A percentile compares a stretch with the other conserved stretches of the same genome.
Conservation (phyloP, 2,888 invertebrate species). For the Eledona agricola region DNA sequence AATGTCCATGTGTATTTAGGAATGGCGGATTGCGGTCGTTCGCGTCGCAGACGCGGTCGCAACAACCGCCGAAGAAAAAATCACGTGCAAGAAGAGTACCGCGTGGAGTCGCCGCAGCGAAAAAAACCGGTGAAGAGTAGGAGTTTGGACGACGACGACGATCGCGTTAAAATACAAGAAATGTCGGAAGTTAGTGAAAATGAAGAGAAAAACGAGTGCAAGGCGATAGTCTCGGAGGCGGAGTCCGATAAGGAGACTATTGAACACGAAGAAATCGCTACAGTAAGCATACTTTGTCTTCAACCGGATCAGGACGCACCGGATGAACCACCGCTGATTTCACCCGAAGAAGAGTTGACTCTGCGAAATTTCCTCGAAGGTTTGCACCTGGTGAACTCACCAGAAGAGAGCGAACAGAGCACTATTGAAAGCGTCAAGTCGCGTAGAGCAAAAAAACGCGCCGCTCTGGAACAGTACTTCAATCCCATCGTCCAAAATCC, state of each 20-base stretch:
- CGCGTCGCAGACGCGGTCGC: constrained; percentile 1
- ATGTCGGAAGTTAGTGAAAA: constrained; percentile 54
- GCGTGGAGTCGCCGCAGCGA: constrained; percentile 51
- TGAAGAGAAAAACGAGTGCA: constrained; percentile 53
- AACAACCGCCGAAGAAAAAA: constrained; percentile 11
- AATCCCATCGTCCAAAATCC: constrained; percentile 69
- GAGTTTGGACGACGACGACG: constrained; percentile 60
- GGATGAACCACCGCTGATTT: constrained; percentile 56
- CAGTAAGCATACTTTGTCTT: constrained; percentile 61
- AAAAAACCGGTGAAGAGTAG: constrained; percentile 53
- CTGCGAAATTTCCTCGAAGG: constrained; percentile 67
- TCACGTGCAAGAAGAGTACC: constrained; percentile 48
- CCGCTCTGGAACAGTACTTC: constrained; percentile 67
- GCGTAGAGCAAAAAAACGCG: constrained; percentile 65
- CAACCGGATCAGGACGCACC: constrained; percentile 58
- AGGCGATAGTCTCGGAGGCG: constrained; percentile 70
- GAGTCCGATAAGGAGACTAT: constrained; percentile 70
- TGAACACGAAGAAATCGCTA: constrained; percentile 55
- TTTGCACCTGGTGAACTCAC: constrained; percentile 66
- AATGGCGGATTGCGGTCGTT: constrained; percentile 18
- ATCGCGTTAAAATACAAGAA: constrained; percentile 58
- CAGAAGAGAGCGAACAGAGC: constrained; percentile 57
- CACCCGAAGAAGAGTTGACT: constrained; percentile 68
- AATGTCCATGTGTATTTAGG: not conserved
- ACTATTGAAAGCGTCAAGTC: constrained; percentile 54